Base-by-base conservation (phyloP, 2,888 invertebrate species). In the Tigriopus californicus region DNA sequence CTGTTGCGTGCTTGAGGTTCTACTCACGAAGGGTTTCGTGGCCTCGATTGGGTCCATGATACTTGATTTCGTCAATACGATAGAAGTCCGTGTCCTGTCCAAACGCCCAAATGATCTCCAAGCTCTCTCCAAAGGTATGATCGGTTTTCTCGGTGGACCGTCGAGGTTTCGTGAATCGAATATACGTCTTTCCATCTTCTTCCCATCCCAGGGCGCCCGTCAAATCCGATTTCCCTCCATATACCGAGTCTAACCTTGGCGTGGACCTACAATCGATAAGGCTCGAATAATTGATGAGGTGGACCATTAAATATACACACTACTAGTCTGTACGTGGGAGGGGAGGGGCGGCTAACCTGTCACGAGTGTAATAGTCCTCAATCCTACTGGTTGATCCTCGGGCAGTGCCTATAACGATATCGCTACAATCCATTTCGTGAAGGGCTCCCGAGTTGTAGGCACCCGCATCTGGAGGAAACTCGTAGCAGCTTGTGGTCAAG, bases 391-490 rank as follows among this genome's bases (percentile, higher is more conserved):
- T 79, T 66, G 80, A 81, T 11, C 88, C 90, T 60, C 81, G 75
- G 0, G 91, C 92, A 1, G 81, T 79, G 1, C 92, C 95, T 64
- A 95, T 88, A 5, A 95, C 80, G 59, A 97, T 83, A 70, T 95
- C 95, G 1, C 90, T 87, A 67, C 95, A 97, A 71, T 94, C 94
- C 95, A 97, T 97, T 0, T 89, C 81, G 70, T 85, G 90, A 71
- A 90, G 86, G 68, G 87, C 88, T 25, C 18, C 18, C 65, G 82
- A 83, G 58, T 81, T 80, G 0, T 89, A 88, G n/a, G 13, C 41
- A 13, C 11, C 25, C 6, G 41, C 58, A 15, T 58, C 58, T 20
- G 47, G 75, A 0, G 89, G 89, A 70, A 86, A 86, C 66, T 86
- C 83, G 67, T 82, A 82, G 68, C 89, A 89, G 58, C 78, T 76